A percentile compares a stretch with the other conserved stretches of the same genome.
Evolutionary conservation across 2,888 invertebrate species (phyloP).

Genomic region (Apotomis turbidana): DNA sequence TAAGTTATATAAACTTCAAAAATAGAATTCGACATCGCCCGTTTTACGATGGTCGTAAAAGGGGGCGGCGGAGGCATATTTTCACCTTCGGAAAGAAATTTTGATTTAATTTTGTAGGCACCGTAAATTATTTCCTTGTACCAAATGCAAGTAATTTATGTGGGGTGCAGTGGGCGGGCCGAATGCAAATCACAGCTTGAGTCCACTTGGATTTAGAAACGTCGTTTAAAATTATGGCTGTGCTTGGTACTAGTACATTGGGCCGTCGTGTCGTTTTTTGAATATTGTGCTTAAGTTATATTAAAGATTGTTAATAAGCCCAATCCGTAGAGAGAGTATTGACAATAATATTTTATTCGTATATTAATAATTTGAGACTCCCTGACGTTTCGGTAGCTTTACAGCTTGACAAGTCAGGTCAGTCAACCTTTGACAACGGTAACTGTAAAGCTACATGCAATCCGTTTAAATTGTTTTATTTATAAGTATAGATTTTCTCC

Average conservation of each 20-base stretch:
- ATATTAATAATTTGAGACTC: too few species aligned
- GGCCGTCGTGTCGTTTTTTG: too few species aligned
- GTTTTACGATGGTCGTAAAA: slow-evolving; percentile 72
- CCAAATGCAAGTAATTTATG: slow-evolving; percentile 1
- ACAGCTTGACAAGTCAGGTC: too few species aligned
- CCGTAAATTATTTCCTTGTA: slow-evolving; percentile 7
- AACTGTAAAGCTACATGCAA: too few species aligned
- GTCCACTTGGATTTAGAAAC: not conserved
- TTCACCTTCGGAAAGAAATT: slow-evolving; percentile 67
- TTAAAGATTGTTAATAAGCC: too few species aligned
- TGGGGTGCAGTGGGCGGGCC: slow-evolving; percentile 1
- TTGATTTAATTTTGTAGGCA: slow-evolving; percentile 50
- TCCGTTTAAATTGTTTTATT: too few species aligned
- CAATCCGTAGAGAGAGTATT: too few species aligned
- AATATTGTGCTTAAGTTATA: too few species aligned
- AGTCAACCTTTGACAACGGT: too few species aligned
- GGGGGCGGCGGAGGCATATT: slow-evolving; percentile 64
- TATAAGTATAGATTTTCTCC: too few species aligned
- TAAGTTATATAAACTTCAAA: slow-evolving; percentile 72
- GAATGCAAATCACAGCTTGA: slow-evolving; percentile 6
- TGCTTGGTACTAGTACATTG: not conserved
- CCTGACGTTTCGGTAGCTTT: too few species aligned
- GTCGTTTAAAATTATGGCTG: not conserved
- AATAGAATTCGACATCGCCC: slow-evolving; percentile 70
- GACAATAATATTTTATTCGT: too few species aligned